Evolutionary conservation across 2,113 vertebrate species (phyloP).

Genomic region (Sturnus vulgaris): DNA sequence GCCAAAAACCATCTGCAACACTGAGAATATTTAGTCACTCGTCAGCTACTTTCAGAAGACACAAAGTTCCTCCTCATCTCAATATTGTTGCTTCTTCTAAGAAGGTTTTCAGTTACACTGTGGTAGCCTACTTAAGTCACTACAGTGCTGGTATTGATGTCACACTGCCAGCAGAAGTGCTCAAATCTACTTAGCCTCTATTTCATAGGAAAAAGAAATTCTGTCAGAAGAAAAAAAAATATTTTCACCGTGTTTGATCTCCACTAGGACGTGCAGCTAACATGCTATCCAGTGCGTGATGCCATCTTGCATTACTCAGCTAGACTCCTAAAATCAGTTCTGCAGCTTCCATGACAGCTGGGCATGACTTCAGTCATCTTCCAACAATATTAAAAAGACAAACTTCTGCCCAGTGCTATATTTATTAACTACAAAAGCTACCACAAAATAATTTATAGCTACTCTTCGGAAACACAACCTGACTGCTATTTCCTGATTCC

Average conservation of each 20-base stretch:
- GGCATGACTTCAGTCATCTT: neutral
- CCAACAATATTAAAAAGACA: neutral
- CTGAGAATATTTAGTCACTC: neutral
- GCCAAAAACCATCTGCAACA: neutral
- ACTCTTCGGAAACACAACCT: neutral
- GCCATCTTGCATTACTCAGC: neutral
- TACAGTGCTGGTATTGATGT: fast-evolving
- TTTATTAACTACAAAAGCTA: neutral
- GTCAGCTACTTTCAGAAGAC: neutral
- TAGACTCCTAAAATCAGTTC: neutral
- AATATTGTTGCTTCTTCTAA: neutral
- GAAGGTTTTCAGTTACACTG: neutral
- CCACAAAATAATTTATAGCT: neutral
- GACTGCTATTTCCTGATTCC: neutral
- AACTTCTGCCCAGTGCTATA: neutral
- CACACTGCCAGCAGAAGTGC: neutral
- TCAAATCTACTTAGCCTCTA: neutral
- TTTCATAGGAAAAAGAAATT: neutral
- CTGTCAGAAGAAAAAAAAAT: neutral
- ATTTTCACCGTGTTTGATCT: neutral
- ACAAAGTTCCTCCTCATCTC: neutral
- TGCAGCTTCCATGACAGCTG: neutral
- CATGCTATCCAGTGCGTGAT: neutral
- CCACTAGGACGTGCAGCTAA: neutral
- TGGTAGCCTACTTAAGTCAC: neutral